Evolutionary conservation across 2,797 vertebrate genomes (phyloP).

Genomic region (Halcyon chelicuti): DNA sequence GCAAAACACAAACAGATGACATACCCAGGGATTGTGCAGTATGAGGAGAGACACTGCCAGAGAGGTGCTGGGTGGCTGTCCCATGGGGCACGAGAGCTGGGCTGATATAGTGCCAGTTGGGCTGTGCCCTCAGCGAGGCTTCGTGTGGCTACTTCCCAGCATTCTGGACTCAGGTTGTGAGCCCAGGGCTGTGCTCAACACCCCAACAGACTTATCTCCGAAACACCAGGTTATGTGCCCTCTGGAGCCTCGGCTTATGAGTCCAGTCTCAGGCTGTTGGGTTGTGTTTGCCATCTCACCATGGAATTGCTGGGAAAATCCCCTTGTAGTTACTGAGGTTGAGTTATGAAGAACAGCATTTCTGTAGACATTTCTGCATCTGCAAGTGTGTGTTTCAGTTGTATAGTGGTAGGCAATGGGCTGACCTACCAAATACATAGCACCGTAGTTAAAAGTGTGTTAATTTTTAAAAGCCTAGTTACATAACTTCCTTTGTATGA

Average conservation of each 20-base stretch:
- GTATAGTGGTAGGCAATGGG: neutral
- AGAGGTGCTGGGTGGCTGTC: neutral
- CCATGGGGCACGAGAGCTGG: fast-evolving
- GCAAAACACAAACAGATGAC: neutral
- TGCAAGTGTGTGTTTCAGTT: neutral
- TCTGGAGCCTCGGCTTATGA: neutral
- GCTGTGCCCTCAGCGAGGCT: fast-evolving
- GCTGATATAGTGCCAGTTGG: neutral
- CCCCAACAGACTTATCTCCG: fast-evolving
- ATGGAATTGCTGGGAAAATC: fast-evolving
- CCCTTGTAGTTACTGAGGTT: neutral
- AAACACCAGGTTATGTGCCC: fast-evolving
- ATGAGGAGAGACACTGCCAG: fast-evolving
- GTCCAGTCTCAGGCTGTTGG: fast-evolving
- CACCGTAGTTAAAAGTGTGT: neutral
- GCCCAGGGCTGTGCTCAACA: neutral
- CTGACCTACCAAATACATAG: neutral
- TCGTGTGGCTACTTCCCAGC: neutral
- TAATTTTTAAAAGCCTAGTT: neutral
- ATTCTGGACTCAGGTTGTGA: fast-evolving
- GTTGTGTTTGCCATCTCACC: fast-evolving
- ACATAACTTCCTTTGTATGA: neutral
- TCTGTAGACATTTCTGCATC: neutral
- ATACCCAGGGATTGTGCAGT: fast-evolving
- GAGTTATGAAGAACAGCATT: neutral